Evolutionary conservation across 2,113 vertebrate species (phyloP), one percentile per base, ranked within the genome.

Genomic region (Turdus rufiventris): DNA sequence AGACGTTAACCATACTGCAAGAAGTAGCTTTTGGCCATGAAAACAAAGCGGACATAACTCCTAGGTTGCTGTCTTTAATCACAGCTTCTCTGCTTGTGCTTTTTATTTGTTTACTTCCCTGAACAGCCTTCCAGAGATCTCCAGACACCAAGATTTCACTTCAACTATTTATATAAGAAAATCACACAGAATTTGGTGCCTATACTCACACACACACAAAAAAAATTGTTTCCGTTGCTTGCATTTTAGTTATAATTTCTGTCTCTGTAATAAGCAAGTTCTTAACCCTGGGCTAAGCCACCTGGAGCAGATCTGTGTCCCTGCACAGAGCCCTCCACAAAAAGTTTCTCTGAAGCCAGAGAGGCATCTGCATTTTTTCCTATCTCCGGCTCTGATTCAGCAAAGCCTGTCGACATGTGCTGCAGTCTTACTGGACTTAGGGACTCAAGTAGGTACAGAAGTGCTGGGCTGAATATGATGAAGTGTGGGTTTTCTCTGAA

Each of bases 11-110:
- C 95, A 88, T 93, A 89, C 36, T 58, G 77, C 68, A 72, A 95
- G 83, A 96, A 92, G 83, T 70, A 93, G 79, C 9, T 92, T 92
- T 93, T 96, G 96, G 95, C 94, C 88, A 91, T 21, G 79, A 89
- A 96, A 95, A 95, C 91, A 94, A 96, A 97, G 91, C 67, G 60
- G 7, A 76, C 89, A 89, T 93, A 97, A 97, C 89, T 97, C 78
- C 71, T 95, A 85, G 93, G 91, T 96, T 95, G 89, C 94, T 74
- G 88, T 53, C 94, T 94, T 91, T 96, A 95, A 97, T 96, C 93
- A 93, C 93, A 96, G 87, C 87, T 85, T 96, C 88, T 88, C 88
- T 66, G 81, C 61, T 25, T 88, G 68, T 40, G 0, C 63, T 90
- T 96, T 96, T 51, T 94, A 63, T 95, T 95, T 95, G 85, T 89